Evolutionary conservation across 1,140 invertebrate genomes (phyloP).

Genomic region (Pachyrhynchus sulphureomaculatus): DNA sequence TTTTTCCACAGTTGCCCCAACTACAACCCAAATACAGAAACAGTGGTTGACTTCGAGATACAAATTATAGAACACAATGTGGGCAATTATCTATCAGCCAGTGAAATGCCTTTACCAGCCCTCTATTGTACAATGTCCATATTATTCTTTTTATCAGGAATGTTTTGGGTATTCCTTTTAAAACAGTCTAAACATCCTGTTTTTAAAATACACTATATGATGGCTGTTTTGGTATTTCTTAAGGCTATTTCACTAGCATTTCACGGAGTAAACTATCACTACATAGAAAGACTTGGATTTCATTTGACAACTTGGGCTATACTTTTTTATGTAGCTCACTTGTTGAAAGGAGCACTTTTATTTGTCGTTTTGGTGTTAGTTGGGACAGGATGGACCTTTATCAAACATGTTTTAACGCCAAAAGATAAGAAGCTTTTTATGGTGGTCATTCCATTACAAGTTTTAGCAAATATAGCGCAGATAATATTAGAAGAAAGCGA

Average conservation of each 20-base stretch:
- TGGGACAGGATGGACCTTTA: constrained; percentile 98
- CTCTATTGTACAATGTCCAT: constrained; percentile 91
- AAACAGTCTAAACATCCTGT: constrained; percentile 77
- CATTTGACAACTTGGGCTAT: constrained; percentile 97
- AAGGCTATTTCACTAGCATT: constrained; percentile 92
- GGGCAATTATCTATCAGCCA: constrained; percentile 89
- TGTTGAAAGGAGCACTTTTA: constrained; percentile 77
- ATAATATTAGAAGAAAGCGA: constrained; percentile 98
- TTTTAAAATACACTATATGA: constrained; percentile 96
- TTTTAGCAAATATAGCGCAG: constrained; percentile 94
- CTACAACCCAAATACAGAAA: constrained; percentile 49
- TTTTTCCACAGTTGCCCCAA: constrained; percentile 95
- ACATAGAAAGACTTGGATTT: constrained; percentile 90
- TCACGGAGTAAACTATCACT: constrained; percentile 96
- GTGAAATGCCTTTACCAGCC: constrained; percentile 92
- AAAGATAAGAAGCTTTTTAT: constrained; percentile 98
- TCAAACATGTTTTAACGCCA: constrained; percentile 95
- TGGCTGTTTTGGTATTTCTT: constrained; percentile 91
- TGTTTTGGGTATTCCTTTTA: constrained; percentile 90
- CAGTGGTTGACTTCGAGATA: constrained; percentile 57
- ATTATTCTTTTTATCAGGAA: constrained; percentile 84
- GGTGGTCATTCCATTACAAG: constrained; percentile 96
- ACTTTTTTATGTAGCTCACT: constrained; percentile 93
- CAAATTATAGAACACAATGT: constrained; percentile 83
- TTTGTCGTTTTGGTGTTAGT: constrained; percentile 97